Evolutionary conservation across 2,797 vertebrate genomes (phyloP), one percentile per base, ranked within the genome.

Genomic region (Liparis tanakae): DNA sequence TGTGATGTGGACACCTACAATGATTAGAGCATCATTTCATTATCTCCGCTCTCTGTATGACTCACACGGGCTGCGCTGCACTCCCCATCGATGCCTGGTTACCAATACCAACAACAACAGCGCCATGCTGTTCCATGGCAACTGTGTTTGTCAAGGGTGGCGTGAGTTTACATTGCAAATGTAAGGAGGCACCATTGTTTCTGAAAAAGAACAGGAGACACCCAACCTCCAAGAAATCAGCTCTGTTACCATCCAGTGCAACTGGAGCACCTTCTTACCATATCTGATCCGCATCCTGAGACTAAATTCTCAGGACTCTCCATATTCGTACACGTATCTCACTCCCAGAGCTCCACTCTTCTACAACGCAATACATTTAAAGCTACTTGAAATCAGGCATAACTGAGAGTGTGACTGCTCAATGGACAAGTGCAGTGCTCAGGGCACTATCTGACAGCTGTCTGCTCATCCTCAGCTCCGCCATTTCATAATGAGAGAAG

Each of bases 61-160:
- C 48, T 91, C 88, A 91, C 2, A 0, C 2, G 41, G 60, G 4
- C 20, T 58, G 67, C 25, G 51, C 48, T 18, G n/a, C n/a, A 20
- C 50, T 55, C 54, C 48, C 67, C 37, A 46, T 41, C 4, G 6
- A 15, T 22, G 68, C 67, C 44, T 79, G 66, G 85, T 83, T 89
- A 79, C 83, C 64, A 81, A 17, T n/a, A 68, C 58, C 67, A 83
- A 79, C 72, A 86, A 76, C 60, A 87, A 80, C 73, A 86, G 6
- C 56, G 6, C 4, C 14, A 63, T 3, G 25, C 53, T 57, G 58
- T 66, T 5, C 81, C 82, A 80, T 88, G 70, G 82, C 70, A 89
- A 91, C 87, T 5, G 50, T 57, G 72, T 82, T 66, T 67, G 44
- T 37, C 12, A 9, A 65, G 55, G 69, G 76, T 55, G 80, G 79